A percentile compares a stretch with the other conserved stretches of the same genome.
These are phyloP conservation scores for Chroicocephalus ridibundus DNA, from an alignment of 2,113 vertebrate genomes.

Conservation along the genomic window DNA sequence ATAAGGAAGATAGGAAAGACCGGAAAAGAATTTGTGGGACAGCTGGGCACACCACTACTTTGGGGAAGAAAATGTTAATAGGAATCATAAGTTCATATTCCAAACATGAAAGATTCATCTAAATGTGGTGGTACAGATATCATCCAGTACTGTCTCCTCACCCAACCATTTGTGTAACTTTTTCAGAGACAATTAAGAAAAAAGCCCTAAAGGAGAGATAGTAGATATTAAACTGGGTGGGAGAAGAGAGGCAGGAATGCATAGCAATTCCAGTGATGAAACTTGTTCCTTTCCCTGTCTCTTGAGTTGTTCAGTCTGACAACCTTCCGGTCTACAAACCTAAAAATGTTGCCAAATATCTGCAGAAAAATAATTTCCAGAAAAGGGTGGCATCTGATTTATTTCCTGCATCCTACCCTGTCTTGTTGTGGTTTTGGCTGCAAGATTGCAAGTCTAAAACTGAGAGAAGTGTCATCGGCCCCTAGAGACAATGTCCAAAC, in stretches of 20 bases:
- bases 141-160: background rate
- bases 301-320: slow-evolving; percentile 20
- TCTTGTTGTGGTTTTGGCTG: slow-evolving; percentile 54
- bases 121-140: background rate
- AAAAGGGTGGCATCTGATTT: slow-evolving; percentile 60
- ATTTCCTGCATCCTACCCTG: slow-evolving; percentile 45
- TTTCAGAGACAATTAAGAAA: background rate
- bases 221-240: background rate
- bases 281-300: slow-evolving; percentile 5
- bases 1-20: background rate
- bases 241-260: background rate
- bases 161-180: background rate
- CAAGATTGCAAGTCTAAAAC: slow-evolving; percentile 21
- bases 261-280: background rate
- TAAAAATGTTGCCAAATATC: slow-evolving; percentile 29
- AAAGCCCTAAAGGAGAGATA: background rate
- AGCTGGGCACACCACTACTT: background rate
- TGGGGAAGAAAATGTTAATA: background rate
- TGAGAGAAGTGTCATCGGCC: slow-evolving; percentile 18
- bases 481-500: slow-evolving; percentile 30
- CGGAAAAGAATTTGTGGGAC: background rate
- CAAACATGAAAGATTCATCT: background rate
- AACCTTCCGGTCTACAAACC: slow-evolving; percentile 28
- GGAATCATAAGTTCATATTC: background rate
- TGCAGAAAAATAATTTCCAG: slow-evolving; percentile 58